Base-by-base conservation (phyloP, 30 jellyfish, hydroid and myxozoan species). In the Morbakka virulenta region DNA sequence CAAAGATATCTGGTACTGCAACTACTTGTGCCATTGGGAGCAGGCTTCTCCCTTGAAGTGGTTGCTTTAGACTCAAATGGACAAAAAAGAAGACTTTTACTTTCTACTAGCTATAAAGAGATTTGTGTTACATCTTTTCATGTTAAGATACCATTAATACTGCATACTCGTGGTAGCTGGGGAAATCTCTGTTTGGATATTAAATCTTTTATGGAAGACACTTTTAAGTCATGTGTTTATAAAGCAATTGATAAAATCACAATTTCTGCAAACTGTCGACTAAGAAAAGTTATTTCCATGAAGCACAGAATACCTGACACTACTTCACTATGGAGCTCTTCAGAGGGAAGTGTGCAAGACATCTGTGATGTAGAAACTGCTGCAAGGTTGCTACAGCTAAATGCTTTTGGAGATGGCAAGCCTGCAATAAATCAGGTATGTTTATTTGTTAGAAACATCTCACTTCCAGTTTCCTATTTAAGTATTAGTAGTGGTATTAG, bases 121-220 rank as follows among this genome's bases (percentile, higher is more conserved):
- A 81, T 91, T 36, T 69, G 87, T 1, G 91, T 83, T 17, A 91
- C 98, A 11, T 82, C 98, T 0, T 85, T 84, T 52, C 96, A 91
- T 79, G 98, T 87, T 0, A 91, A 91, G 64, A 51, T 91, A 35
- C 98, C 98, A 0, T 74, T 83, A 67, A 63, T 79, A 49, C 50
- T 61, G 25, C 62, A 72, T 6, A 74, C 64, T 41, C 65, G 87
- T 26, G 95, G 83, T 3, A 3, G 13, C 17, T 91, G 98, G 98
- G 51, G 77, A 21, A 91, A 91, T 61, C 73, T 91, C 2, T 84
- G 98, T 69, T 62, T 91, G 4, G 96, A 91, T 69, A 36, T 91
- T 22, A 29, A 82, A 26, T 51, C 89, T 52, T 34, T 91, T 33
- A 77, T 84, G 14, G 77, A 65, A 0, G 86, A 81, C 28, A 48